Evolutionary conservation across 2,888 invertebrate species (phyloP), one percentile per base, ranked within the genome.

Genomic region (Stenodema calcarata): DNA sequence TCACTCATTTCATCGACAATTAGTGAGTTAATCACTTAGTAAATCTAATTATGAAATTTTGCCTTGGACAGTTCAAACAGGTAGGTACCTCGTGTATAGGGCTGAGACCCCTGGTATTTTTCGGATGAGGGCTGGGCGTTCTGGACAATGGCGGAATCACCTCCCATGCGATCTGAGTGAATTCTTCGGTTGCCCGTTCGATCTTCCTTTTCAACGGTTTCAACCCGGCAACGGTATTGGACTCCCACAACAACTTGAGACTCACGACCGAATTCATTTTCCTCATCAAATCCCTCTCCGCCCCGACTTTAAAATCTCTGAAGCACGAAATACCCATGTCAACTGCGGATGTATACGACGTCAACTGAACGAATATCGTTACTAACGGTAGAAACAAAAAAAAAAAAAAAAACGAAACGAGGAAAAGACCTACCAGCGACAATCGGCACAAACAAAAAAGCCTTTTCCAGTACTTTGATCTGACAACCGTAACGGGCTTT

Each of bases 81-180:
- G n/a, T n/a, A n/a, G n/a, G 23, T 78, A 78, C 78, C 80, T 80
- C 80, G 4, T 12, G 0, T n/a, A 80, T 30, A 1, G 80, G 27
- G 47, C 30, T 28, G 18, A 80, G 80, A 11, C 41, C 16, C 27
- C 18, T 35, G 16, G 6, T 14, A 18, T 6, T 30, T 30, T 80
- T 80, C 23, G 23, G 54, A 1, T n/a, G 81, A 23, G 54, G 62
- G 14, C n/a, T 27, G 0, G 76, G 86, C 30, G 86, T 14, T 7
- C 35, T 27, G 35, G 82, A 82, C 11, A 62, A 62, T 12, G 86
- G 86, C 86, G 86, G 86, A 23, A 86, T 81, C 42, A 86, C 86
- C 35, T 86, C 86, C 86, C 86, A 86, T 12, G 86, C 86, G 73
- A 86, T 81, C 16, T 86, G 81, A 18, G 75, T 73, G 81, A 73